Conservation (phyloP, 30 jellyfish, hydroid and myxozoan genomes). For the Aurelia aurita region DNA sequence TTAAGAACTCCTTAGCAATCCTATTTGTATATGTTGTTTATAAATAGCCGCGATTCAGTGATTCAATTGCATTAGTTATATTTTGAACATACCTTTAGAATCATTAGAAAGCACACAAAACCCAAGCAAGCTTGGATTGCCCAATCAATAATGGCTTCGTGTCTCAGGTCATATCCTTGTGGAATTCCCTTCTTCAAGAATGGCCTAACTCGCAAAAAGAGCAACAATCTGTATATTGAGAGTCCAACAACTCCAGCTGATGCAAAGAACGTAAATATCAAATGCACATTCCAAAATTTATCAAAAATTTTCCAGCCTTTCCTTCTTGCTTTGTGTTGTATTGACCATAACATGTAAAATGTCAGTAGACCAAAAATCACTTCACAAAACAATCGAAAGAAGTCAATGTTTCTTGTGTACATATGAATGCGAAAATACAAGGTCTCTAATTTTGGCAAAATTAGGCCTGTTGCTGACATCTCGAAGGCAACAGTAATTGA, state of each 20-base stretch:
- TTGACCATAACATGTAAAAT: slow-evolving; percentile 41
- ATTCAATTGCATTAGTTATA: not conserved
- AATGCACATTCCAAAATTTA: slow-evolving; percentile 68
- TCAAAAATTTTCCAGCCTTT: slow-evolving; percentile 19
- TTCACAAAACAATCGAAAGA: slow-evolving; percentile 79
- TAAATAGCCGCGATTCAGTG: too few species aligned
- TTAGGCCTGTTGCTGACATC: slow-evolving; percentile 64
- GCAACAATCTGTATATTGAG: slow-evolving; percentile 54
- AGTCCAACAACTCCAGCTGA: slow-evolving; percentile 45
- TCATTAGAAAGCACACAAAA: slow-evolving; percentile 65
- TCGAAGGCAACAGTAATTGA: slow-evolving; percentile 62
- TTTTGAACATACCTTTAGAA: slow-evolving; percentile 65
- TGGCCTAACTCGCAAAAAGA: slow-evolving; percentile 32
- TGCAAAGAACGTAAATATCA: slow-evolving; percentile 23
- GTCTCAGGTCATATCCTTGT: slow-evolving; percentile 47
- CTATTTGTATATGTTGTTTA: too few species aligned
- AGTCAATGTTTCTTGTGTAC: slow-evolving; percentile 68
- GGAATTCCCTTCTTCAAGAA: slow-evolving; percentile 72
- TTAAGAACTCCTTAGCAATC: too few species aligned
- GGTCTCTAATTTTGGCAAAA: slow-evolving; percentile 42
- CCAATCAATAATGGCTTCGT: slow-evolving; percentile 62
- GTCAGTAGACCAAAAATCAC: slow-evolving; percentile 64
- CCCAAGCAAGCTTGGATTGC: slow-evolving; percentile 70
- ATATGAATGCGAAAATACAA: slow-evolving; percentile 51
- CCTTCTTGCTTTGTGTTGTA: slow-evolving; percentile 29